These are phyloP conservation scores for Leuciscus waleckii DNA, from an alignment of 2,797 vertebrate species.

Conservation along the genomic window DNA sequence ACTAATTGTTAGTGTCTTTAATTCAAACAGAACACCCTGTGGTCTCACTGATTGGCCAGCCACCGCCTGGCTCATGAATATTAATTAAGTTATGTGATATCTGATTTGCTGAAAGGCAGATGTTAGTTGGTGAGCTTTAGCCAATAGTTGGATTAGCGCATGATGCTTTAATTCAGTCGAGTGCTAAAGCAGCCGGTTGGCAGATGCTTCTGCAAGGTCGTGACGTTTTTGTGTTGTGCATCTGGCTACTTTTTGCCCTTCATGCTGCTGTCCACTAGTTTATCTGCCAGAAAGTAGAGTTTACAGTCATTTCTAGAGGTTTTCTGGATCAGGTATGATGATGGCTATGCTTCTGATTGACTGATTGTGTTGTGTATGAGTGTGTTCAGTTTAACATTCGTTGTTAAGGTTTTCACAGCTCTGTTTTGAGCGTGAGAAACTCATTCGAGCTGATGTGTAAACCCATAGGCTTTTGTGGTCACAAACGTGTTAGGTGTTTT, in stretches of 20 bases:
- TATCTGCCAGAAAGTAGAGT: not conserved
- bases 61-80: not conserved
- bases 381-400: not conserved
- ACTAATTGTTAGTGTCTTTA: not conserved
- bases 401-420: constrained; percentile 1
- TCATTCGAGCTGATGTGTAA: constrained; percentile 41
- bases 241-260: not conserved
- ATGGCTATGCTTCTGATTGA: not conserved
- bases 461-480: not conserved
- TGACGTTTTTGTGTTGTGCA: not conserved
- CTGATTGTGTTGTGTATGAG: not conserved
- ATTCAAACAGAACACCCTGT: not conserved
- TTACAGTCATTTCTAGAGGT: not conserved
- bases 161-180: not conserved
- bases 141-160: not conserved
- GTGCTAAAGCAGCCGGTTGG: not conserved
- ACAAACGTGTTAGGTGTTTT: not conserved
- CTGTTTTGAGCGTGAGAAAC: constrained; percentile 32
- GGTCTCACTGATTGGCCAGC: not conserved
- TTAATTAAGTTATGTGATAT: not conserved
- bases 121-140: not conserved
- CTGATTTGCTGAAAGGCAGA: constrained; percentile 5
- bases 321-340: not conserved
- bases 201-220: not conserved
- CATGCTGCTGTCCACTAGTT: not conserved